Evolutionary conservation across 2,797 vertebrate genomes (phyloP), one percentile per base, ranked within the genome.

Genomic region (Acipenser oxyrinchus): DNA sequence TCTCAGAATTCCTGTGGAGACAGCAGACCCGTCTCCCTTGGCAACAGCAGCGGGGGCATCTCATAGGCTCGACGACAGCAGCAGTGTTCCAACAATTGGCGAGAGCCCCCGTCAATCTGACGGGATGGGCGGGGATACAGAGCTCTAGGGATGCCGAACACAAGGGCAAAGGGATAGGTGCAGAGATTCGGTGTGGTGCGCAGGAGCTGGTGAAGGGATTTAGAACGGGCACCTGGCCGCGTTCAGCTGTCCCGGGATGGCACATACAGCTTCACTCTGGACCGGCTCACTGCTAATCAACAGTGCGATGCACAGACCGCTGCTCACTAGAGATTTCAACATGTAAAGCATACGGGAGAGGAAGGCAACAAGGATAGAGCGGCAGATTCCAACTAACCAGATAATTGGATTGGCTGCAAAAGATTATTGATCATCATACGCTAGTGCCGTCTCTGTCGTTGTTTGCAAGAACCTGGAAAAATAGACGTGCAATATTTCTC

Each of bases 1-100:
- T 7, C 7, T 37, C 37, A 37, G 11, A 62, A 62, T 62, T 62
- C 60, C 60, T 8, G 23, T 37, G 60, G 15, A 62, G 18, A 8
- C 60, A 62, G 15, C 60, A 15, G 23, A 48, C 13, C 12, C 49
- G n/a, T 57, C 55, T 63, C 48, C 81, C 83, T 76, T 84, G 77
- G 85, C 80, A 87, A 86, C 83, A 86, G 67, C 62, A 69, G 74
- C 60, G 62, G 52, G 23, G 51, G 49, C 15, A 49, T 76, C 72
- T 48, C 55, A 86, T 86, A 85, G 83, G 81, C 73, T 66, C 71
- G 60, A 62, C 48, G n/a, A 6, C 52, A 7, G 60, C 3, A 6
- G 7, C 13, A 23, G 6, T 8, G 60, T 60, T 63, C 11, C 67
- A 57, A n/a, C 71, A 15, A 86, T 84, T 86, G 69, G 85, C 66